Evolutionary conservation across 1,140 invertebrate species (phyloP), one percentile per base, ranked within the genome.

Genomic region (Lasioglossum baleicum): DNA sequence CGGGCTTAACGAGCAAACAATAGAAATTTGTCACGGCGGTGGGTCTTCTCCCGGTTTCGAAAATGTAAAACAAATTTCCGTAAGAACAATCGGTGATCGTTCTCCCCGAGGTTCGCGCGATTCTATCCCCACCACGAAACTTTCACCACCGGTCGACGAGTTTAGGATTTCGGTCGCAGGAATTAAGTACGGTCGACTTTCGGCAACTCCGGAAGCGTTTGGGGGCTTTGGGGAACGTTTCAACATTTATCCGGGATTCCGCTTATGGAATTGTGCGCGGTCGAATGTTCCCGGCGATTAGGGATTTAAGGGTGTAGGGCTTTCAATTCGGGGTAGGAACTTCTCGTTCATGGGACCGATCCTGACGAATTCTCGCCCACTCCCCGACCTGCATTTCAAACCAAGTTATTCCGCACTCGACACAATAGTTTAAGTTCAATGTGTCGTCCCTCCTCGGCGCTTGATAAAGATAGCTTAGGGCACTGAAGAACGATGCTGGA

Each of bases 211-310:
- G 11, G 11, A 48, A 26, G 65, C 65, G 42, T 67, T 48, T 26
- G 48, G 11, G 42, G 65, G n/a, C 65, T 67, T 48, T 67, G 65
- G n/a, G 65, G 44, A 26, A 67, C 40, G 64, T 20, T 67, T 15
- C n/a, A 67, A 48, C 22, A 67, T 67, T 67, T 51, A 67, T 48
- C 65, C 42, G 6, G 65, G 65, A 67, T 67, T 48, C 65, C 65
- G 40, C 40, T 67, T 67, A 67, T 67, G n/a, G n/a, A 67, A 67
- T 48, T 48, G 40, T 66, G n/a, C 20, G 35, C 63, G 63, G 63
- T 15, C 17, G 63, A 65, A 31, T 65, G 64, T 66, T 44, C 64
- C 40, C 8, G 40, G 40, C 40, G 64, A 66, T 66, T 66, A 66
- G 64, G 40, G 64, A 66, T 66, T 66, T 66, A 66, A 66, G 11